Evolutionary conservation across 2,797 vertebrate genomes (phyloP), one percentile per base, ranked within the genome.

Genomic region (Enteromius fasciolatus): DNA sequence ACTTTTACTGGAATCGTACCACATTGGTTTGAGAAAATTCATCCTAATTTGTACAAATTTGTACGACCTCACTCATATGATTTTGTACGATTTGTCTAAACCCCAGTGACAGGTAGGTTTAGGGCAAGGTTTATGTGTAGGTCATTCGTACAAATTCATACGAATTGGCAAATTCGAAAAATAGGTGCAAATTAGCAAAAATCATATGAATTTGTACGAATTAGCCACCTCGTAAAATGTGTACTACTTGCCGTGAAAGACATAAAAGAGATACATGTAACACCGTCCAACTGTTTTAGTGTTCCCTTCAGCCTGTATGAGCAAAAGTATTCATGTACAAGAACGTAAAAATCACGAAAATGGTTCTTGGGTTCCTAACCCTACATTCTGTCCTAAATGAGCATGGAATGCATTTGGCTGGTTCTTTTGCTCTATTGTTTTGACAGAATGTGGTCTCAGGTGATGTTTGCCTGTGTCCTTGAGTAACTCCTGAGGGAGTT

Each of bases 381-480:
- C n/a, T 25, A 41, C 36, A 28, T 41, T 77, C 20, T 23, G 33
- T 41, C 54, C 54, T 54, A 66, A 82, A 76, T 61, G 39, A 77
- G 52, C 20, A 12, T 48, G 41, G 20, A 80, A 76, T 28, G 17
- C 61, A 72, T 73, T 77, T 73, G 73, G 73, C 36, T 28, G 76
- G 68, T 46, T 78, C 31, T 78, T 61, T 33, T 68, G 18, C 28
- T 74, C 17, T 57, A 44, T 85, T 84, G 72, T 78, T 83, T 87
- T 79, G 83, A 80, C 73, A 83, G 78, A 83, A 78, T 78, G 52
- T 82, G 74, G 63, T 80, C 83, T 85, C 83, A 77, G 81, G 80
- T 80, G 83, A 83, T 74, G 73, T 73, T 83, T 75, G 70, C 39
- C 78, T 76, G 76, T 85, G 69, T 76, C 80, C 64, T 80, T 80